Percentiles rank a stretch among this genome's conserved stretches.
These are phyloP conservation scores for Drosophila micromelanica DNA, from an alignment of 1,140 invertebrate genomes.

Conservation along the genomic window DNA sequence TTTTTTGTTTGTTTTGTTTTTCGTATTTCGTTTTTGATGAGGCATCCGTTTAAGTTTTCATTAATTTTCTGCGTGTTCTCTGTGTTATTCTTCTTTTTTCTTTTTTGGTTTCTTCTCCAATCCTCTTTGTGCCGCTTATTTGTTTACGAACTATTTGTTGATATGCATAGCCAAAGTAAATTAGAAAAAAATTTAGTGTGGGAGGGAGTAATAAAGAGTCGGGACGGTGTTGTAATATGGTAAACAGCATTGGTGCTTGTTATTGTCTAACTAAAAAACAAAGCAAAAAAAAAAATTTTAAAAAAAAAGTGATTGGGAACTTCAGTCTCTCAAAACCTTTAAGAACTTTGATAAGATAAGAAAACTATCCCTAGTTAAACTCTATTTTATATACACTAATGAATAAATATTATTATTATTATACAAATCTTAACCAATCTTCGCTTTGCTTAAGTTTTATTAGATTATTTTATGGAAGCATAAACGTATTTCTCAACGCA, in stretches of 20 bases:
- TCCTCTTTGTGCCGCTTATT: slow-evolving; percentile 62
- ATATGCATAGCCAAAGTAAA: slow-evolving; percentile 19
- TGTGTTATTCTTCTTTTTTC: slow-evolving; percentile 18
- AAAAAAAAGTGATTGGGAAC: no score
- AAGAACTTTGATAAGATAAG: background rate
- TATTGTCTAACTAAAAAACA: background rate
- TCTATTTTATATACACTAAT: background rate
- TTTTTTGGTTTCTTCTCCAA: slow-evolving; percentile 24
- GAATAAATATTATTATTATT: no score
- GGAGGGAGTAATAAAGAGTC: slow-evolving; percentile 1
- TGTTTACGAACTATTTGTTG: slow-evolving; percentile 72
- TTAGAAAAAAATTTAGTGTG: slow-evolving; percentile 1
- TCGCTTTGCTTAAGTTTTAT: background rate
- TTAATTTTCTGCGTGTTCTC: slow-evolving; percentile 52
- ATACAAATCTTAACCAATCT: no score
- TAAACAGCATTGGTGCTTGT: background rate
- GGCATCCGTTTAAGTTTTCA: slow-evolving; percentile 61
- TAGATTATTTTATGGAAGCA: background rate
- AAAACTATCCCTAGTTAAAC: background rate
- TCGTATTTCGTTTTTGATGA: slow-evolving; percentile 13
- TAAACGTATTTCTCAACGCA: background rate
- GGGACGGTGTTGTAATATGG: slow-evolving; percentile 4
- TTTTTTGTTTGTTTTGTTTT: slow-evolving; percentile 39
- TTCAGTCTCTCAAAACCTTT: background rate
- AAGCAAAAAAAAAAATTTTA: background rate